Conservation (phyloP, 1,140 invertebrate species). For the Cheumatopsyche charites region DNA sequence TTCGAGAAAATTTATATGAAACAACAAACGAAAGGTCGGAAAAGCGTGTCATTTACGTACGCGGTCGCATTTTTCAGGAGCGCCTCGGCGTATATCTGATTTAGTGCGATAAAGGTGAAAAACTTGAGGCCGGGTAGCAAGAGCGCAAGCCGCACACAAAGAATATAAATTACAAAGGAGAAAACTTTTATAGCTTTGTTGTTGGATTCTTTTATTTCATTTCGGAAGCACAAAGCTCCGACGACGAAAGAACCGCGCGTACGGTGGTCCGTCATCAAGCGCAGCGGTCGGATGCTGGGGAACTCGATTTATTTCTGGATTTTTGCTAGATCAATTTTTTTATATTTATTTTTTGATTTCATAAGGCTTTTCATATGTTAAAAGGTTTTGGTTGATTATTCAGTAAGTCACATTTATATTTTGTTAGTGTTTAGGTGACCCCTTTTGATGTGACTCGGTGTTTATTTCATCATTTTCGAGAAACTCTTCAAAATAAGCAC, state of each 20-base stretch:
- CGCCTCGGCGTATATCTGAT: slow-evolving; percentile 47
- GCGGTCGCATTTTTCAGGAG: slow-evolving; percentile 20
- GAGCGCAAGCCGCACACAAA: slow-evolving; percentile 35
- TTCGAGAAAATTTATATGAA: no score
- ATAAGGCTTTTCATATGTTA: background rate
- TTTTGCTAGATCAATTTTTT: slow-evolving; percentile 15
- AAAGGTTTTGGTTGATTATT: no score
- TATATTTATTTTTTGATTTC: no score
- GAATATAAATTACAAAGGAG: slow-evolving; percentile 50
- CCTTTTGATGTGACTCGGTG: no score
- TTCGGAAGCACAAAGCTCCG: slow-evolving; percentile 44
- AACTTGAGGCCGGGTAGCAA: slow-evolving; percentile 36
- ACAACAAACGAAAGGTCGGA: background rate
- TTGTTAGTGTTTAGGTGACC: no score
- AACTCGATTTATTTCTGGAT: slow-evolving; percentile 49
- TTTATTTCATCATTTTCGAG: no score
- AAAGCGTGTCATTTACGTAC: slow-evolving; percentile 41
- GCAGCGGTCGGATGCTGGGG: slow-evolving; percentile 28
- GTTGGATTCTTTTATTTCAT: slow-evolving; percentile 49
- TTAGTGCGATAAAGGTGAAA: slow-evolving; percentile 49
- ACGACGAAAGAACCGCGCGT: slow-evolving; percentile 3
- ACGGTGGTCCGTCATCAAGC: slow-evolving; percentile 46
- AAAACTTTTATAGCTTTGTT: slow-evolving; percentile 50
- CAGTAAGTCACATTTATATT: no score
- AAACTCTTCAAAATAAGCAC: no score